Conservation (phyloP, 2,888 invertebrate genomes). For the Alentia gelatinosa region DNA sequence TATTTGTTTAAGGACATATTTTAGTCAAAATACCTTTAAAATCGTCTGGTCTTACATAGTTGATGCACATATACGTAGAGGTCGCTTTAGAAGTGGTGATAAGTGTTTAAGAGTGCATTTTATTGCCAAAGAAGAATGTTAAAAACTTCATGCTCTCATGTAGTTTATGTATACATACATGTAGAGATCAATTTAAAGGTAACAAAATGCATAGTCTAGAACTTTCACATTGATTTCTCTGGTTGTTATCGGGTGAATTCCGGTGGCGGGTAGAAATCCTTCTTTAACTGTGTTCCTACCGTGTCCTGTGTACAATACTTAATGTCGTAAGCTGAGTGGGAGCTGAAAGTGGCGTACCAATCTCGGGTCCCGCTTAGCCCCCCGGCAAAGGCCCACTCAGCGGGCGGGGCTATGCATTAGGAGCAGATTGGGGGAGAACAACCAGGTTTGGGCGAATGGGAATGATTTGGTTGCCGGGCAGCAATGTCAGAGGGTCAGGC, state of each 20-base stretch:
- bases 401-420: constrained; percentile 27
- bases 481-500: constrained; percentile 43
- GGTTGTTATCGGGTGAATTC: too few species aligned
- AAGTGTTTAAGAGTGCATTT: too few species aligned
- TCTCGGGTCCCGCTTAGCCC: neutral
- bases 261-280: neutral
- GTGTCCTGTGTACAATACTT: constrained; percentile 16
- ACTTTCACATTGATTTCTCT: neutral
- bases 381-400: constrained; percentile 23
- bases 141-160: too few species aligned
- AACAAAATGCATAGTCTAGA: neutral
- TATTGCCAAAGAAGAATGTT: too few species aligned
- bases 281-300: neutral
- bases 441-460: constrained; percentile 36
- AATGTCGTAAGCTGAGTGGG: constrained; percentile 29
- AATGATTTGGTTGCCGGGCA: constrained; percentile 42
- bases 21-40: too few species aligned
- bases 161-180: too few species aligned
- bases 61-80: too few species aligned
- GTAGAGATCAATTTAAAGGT: too few species aligned
- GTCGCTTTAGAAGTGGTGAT: too few species aligned
- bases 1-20: too few species aligned
- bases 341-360: neutral
- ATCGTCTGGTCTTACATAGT: too few species aligned
- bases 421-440: constrained; percentile 14